phyloP scores from a whole-genome alignment of 1,140 invertebrate genomes.

The Drosophila orena region DNA sequence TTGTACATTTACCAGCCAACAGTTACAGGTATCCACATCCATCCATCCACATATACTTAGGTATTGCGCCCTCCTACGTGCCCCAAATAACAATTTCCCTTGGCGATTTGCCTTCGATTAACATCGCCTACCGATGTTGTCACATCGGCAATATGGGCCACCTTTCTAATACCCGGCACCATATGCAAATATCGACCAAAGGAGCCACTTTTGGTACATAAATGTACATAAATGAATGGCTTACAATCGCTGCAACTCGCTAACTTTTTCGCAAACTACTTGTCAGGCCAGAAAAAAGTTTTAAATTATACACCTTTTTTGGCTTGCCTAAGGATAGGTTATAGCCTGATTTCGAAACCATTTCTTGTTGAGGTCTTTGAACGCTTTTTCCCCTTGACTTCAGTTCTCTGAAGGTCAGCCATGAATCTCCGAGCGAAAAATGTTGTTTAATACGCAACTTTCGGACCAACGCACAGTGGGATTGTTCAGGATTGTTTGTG shows the following conservation, averaged over 20 bases:
- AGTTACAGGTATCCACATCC: slow-evolving; percentile 9
- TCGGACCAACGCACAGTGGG: not conserved
- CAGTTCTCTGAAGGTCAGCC: not conserved
- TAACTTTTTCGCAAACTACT: not conserved
- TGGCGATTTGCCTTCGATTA: slow-evolving; percentile 8
- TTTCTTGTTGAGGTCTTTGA: slow-evolving; percentile 1
- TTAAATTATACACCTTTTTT: not conserved
- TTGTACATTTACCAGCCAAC: not conserved
- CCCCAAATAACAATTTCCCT: slow-evolving; percentile 37
- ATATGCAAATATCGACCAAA: not conserved
- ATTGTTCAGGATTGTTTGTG: not conserved
- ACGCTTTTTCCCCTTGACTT: not conserved
- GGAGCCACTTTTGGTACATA: not conserved
- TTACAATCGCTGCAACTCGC: not conserved
- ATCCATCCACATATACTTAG: not conserved
- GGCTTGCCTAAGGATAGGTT: no score
- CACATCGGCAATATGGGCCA: slow-evolving; percentile 60
- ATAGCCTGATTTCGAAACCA: not conserved
- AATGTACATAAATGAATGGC: not conserved
- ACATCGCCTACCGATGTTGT: slow-evolving; percentile 35
- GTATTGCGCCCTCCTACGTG: slow-evolving; percentile 57
- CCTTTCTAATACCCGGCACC: slow-evolving; percentile 38
- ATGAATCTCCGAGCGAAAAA: not conserved
- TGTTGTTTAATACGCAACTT: not conserved
- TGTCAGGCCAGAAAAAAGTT: not conserved